These are phyloP conservation scores for Anagyrus pseudococci DNA, from an alignment of 2,888 invertebrate genomes.

Conservation along the genomic window DNA sequence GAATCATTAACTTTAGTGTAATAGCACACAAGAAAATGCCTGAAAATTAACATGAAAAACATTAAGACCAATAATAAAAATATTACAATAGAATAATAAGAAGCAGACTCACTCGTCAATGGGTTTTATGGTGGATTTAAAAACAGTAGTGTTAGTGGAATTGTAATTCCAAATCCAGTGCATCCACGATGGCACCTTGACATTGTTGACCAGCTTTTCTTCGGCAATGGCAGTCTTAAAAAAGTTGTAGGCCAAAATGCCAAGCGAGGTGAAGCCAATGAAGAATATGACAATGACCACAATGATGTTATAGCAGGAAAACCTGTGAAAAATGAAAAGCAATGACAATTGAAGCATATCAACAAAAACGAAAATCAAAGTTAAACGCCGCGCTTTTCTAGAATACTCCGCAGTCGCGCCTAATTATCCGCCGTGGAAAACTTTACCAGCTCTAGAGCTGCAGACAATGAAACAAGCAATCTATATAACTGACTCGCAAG, in stretches of 20 bases:
- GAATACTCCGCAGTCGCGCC: no score
- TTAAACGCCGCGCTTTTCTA: no score
- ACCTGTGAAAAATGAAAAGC: slow-evolving; percentile 18
- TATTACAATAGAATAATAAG: background rate
- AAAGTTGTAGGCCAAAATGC: slow-evolving; percentile 31
- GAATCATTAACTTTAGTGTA: slow-evolving; percentile 67
- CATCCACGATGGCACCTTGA: slow-evolving; percentile 32
- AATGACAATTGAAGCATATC: background rate
- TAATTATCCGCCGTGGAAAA: no score
- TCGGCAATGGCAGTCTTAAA: slow-evolving; percentile 28
- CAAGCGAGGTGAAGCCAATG: slow-evolving; percentile 30
- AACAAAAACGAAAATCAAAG: no score
- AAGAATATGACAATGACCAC: slow-evolving; percentile 27
- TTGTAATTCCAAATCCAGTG: slow-evolving; percentile 34
- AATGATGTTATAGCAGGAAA: slow-evolving; percentile 32
- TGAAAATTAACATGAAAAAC: slow-evolving; percentile 27
- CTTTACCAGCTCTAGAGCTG: no score
- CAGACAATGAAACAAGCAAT: no score
- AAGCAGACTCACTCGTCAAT: slow-evolving; percentile 27
- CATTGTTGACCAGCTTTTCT: slow-evolving; percentile 32
- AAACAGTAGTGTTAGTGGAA: slow-evolving; percentile 9
- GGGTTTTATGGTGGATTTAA: slow-evolving; percentile 32
- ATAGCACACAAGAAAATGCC: slow-evolving; percentile 70
- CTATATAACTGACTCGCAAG: no score
- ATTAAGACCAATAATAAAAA: background rate